phyloP scores from a whole-genome alignment of 2,888 invertebrate genomes.

The Molanna angustata region DNA sequence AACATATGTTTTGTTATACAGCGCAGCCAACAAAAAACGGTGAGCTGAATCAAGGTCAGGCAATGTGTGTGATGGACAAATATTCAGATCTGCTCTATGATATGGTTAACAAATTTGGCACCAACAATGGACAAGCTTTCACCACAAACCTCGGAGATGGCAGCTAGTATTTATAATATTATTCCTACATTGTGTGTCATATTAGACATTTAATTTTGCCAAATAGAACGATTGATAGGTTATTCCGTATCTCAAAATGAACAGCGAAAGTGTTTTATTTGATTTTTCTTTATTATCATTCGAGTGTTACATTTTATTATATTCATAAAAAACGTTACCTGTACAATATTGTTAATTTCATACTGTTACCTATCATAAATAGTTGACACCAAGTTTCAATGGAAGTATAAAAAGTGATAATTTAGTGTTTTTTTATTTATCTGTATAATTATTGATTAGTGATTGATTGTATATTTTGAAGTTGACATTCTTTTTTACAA shows the following conservation, averaged over 20 bases:
- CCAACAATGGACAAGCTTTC: slow-evolving; percentile 19
- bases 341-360: slow-evolving; percentile 6
- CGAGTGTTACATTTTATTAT: not conserved
- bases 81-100: slow-evolving; percentile 61
- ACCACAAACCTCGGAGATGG: slow-evolving; percentile 7
- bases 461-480: too few relatives aligned
- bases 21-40: slow-evolving; percentile 38
- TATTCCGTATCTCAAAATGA: too few relatives aligned
- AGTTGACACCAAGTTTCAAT: too few relatives aligned
- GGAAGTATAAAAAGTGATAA: too few relatives aligned
- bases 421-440: too few relatives aligned
- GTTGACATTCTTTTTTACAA: too few relatives aligned
- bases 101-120: slow-evolving; percentile 47
- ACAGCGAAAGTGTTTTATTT: too few relatives aligned
- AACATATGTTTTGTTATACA: slow-evolving; percentile 35
- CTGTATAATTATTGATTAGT: too few relatives aligned
- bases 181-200: slow-evolving; percentile 13
- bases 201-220: slow-evolving; percentile 10
- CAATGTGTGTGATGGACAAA: slow-evolving; percentile 58
- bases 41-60: slow-evolving; percentile 37
- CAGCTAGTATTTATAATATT: slow-evolving; percentile 23
- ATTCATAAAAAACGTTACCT: slow-evolving; percentile 1
- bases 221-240: not conserved
- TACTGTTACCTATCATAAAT: too few relatives aligned
- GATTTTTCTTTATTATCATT: not conserved